These are phyloP conservation scores for Drosophila longiperda DNA, from an alignment of 2,888 invertebrate genomes.

Conservation along the genomic window DNA sequence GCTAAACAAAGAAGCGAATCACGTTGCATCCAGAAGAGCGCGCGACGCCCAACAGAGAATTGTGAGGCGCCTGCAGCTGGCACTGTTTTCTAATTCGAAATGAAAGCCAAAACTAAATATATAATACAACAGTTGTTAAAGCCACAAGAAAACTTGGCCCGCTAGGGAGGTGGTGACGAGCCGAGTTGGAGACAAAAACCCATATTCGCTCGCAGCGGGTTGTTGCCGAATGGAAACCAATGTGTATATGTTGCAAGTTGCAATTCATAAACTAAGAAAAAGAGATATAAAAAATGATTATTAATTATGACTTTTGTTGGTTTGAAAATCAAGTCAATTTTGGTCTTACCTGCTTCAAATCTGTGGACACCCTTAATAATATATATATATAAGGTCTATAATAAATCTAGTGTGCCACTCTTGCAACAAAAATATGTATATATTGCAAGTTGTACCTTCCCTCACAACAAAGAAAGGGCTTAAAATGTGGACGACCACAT, in stretches of 20 bases:
- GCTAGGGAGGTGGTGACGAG: neutral
- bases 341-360: neutral
- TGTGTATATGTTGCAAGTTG: neutral
- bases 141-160: constrained; percentile 18
- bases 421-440: neutral
- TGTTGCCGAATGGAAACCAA: neutral
- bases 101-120: constrained; percentile 46
- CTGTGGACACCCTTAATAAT: neutral
- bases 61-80: constrained; percentile 73
- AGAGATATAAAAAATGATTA: neutral
- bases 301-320: neutral
- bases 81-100: constrained; percentile 71
- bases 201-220: neutral
- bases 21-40: constrained; percentile 25
- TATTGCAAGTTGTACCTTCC: neutral
- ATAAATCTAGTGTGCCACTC: neutral
- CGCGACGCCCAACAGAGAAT: constrained; percentile 32
- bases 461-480: neutral
- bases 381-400: too few relatives aligned
- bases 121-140: constrained; percentile 19
- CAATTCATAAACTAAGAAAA: neutral
- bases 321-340: neutral
- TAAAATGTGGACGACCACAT: neutral
- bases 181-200: neutral
- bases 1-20: constrained; percentile 58